Evolutionary conservation across 2,888 invertebrate species (phyloP), one percentile per base, ranked within the genome.

Genomic region (Poecilobothrus nobilitatus): DNA sequence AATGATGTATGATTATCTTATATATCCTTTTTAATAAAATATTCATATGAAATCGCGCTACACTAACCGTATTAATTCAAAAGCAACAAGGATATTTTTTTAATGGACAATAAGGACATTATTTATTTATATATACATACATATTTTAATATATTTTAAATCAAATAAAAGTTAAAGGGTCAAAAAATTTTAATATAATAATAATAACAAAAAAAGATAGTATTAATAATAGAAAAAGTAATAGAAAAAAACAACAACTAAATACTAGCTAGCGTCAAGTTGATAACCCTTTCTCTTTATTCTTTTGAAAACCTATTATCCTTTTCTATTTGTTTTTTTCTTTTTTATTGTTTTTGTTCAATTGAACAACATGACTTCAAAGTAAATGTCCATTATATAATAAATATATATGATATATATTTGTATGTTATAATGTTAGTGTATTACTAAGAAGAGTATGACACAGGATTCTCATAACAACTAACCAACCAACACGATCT

Each of bases 151-250:
- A 12, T 44, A 53, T 53, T 53, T 53, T 6, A 53, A 53, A 53
- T 53, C 53, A 53, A 53, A 53, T 53, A n/a, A 53, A 53, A 53
- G n/a, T 53, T 53, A 53, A 53, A 53, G 53, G 53, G 53, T 53
- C 53, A 53, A 53, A 53, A 53, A 53, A 53, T 53, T 53, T 53
- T 53, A 12, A 53, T 41, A 15, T 27, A 27, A 5, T 5, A 27
- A 27, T 5, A 27, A 27, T 5, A 27, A 27, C 27, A 27, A 27
- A 27, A 27, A 18, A 53, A 12, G 18, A 18, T 12, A 6, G 53
- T 18, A 53, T 41, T 6, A 1, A 41, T 41, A 41, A 41, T 6
- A 41, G 15, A 41, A 41, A 41, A 41, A 12, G 15, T 12, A 53
- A 53, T 12, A 12, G 53, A 18, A 18, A 12, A n/a, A 53, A 53